These are phyloP conservation scores for Chloebia gouldiae DNA, from an alignment of 2,113 vertebrate genomes.

Conservation along the genomic window DNA sequence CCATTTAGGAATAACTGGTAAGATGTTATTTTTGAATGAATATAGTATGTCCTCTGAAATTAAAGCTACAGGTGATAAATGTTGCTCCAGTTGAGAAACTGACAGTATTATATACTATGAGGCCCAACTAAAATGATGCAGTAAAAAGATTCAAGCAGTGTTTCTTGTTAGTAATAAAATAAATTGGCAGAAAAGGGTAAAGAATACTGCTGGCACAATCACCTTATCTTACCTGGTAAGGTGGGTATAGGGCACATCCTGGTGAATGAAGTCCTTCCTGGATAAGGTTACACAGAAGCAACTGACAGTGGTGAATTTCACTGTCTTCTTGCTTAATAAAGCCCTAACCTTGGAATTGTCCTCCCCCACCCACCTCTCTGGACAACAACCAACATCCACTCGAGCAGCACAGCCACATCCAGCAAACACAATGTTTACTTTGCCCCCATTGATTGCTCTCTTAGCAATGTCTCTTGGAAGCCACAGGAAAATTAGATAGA, in stretches of 20 bases:
- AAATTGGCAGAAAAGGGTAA: background rate
- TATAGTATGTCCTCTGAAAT: background rate
- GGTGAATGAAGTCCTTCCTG: background rate
- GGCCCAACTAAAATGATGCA: background rate
- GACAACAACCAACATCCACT: background rate
- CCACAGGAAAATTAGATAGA: background rate
- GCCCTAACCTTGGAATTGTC: background rate
- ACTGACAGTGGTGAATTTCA: background rate
- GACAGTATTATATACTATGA: rapidly evolving
- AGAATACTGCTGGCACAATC: background rate
- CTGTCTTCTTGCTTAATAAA: background rate
- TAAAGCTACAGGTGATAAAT: background rate
- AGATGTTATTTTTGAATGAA: background rate
- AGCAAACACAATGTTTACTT: background rate
- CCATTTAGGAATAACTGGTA: background rate
- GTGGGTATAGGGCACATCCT: background rate
- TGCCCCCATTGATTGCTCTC: background rate
- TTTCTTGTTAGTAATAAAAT: background rate
- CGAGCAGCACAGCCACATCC: background rate
- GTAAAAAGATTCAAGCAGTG: background rate
- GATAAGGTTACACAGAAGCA: background rate
- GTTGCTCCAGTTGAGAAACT: background rate
- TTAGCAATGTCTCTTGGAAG: background rate
- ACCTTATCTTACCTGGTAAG: background rate
- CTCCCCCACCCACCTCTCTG: too few species aligned